Percentiles rank a stretch among this genome's conserved stretches.
Evolutionary conservation across 1,140 invertebrate species (phyloP).

Genomic region (Aphaenogaster ashmeadi): DNA sequence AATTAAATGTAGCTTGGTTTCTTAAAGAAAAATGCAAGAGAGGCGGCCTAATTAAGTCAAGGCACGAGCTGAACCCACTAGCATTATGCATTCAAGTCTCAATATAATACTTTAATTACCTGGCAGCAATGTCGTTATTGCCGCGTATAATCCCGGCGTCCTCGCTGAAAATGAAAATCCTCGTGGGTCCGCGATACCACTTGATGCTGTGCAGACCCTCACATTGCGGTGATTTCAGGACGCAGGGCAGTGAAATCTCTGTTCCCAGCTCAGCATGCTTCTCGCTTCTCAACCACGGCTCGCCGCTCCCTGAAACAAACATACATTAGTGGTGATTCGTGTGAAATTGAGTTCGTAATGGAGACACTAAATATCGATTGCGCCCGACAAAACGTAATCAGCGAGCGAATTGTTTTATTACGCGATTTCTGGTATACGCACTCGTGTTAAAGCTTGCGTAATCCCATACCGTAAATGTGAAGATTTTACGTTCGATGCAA

Average conservation of each 20-base stretch:
- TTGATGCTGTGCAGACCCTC: slow-evolving; percentile 95
- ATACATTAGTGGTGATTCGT: slow-evolving; percentile 10
- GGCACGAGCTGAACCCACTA: not conserved
- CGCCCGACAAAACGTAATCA: slow-evolving; percentile 7
- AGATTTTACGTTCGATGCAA: not conserved
- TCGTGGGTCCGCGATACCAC: slow-evolving; percentile 94
- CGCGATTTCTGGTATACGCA: not conserved
- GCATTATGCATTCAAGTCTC: slow-evolving; percentile 39
- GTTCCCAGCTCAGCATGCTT: slow-evolving; percentile 88
- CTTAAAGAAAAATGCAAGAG: not conserved
- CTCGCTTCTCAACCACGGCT: slow-evolving; percentile 85
- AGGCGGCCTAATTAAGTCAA: slow-evolving; percentile 27
- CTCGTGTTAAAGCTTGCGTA: not conserved
- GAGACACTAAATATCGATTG: slow-evolving; percentile 29
- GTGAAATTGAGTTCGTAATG: slow-evolving; percentile 10
- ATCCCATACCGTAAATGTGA: not conserved
- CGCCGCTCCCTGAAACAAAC: slow-evolving; percentile 83
- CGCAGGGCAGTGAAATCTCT: slow-evolving; percentile 91
- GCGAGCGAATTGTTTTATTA: not conserved
- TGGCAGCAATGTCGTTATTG: slow-evolving; percentile 92
- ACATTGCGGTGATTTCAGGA: slow-evolving; percentile 92
- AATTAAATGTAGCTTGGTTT: not conserved
- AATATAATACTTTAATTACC: slow-evolving; percentile 88
- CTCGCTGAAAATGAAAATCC: slow-evolving; percentile 95
- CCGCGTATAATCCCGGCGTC: slow-evolving; percentile 91